Base-by-base conservation (phyloP, 2,888 invertebrate genomes). In the Coronaproctus castanopsis region DNA sequence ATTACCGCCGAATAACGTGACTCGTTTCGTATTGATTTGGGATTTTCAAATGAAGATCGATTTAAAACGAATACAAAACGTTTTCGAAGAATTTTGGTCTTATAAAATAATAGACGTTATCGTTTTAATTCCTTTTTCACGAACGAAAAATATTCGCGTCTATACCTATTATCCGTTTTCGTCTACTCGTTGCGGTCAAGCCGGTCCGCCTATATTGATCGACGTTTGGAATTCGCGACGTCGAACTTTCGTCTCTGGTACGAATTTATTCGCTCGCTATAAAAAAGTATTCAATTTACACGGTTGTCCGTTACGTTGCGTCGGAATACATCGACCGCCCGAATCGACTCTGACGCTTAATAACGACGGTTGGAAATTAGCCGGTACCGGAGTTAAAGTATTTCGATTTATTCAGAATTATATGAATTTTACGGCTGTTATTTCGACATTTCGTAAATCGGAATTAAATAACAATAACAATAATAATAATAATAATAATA, bases 61-160 rank as follows among this genome's bases (percentile, higher is more conserved):
- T 53, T 54, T 64, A 55, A 56, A 60, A 21, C 60, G 55, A n/a
- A 59, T 65, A 10, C 64, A 64, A 8, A 54, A 51, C 36, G 55
- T 64, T 23, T 65, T 67, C 23, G 65, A 67, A 50, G 62, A 61
- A 21, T 66, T 67, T 49, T 67, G 67, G 67, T 59, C 61, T 50
- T 64, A 62, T 55, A 65, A 67, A 62, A 63, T 67, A 21, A 57
- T 67, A 24, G 65, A 67, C 58, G 67, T 65, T 3, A 62, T 65
- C 20, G 66, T 65, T 2, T 55, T 67, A 56, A 62, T 65, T 58
- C 57, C 64, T 21, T 59, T 63, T 61, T 57, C 61, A 21, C 62
- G 62, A 36, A 63, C 63, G n/a, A 58, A 60, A 23, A 62, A 60
- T 60, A 53, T 64, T 19, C 63, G 63, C 2, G 54, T 64, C 55